Evolutionary conservation across 2,888 invertebrate species (phyloP).

Genomic region (Lasioglossum pauxillum): DNA sequence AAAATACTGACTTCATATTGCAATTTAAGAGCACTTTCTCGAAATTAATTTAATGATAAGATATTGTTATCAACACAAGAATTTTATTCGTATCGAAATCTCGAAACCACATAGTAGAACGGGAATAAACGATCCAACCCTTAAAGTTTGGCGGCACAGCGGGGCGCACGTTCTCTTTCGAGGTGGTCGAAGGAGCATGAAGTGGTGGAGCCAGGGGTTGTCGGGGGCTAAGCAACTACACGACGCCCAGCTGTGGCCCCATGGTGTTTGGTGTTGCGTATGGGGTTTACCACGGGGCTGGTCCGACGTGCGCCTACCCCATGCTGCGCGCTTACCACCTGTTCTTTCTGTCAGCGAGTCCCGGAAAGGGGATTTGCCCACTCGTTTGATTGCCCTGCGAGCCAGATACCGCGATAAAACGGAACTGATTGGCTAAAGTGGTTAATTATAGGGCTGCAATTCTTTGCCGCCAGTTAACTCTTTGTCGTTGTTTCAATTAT

Average conservation of each 20-base stretch:
- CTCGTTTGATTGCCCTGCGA: slow-evolving; percentile 72
- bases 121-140: slow-evolving; percentile 31
- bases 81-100: slow-evolving; percentile 13
- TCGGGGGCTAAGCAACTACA: slow-evolving; percentile 69
- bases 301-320: slow-evolving; percentile 80
- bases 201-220: slow-evolving; percentile 34
- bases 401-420: slow-evolving; percentile 66
- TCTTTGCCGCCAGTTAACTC: not conserved
- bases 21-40: not conserved
- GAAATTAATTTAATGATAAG: too few relatives aligned
- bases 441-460: not conserved
- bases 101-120: slow-evolving; percentile 36
- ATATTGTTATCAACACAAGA: too few relatives aligned
- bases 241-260: slow-evolving; percentile 81
- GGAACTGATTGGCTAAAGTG: slow-evolving; percentile 56
- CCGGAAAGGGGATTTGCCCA: slow-evolving; percentile 58
- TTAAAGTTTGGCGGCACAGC: slow-evolving; percentile 43
- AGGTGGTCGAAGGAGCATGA: slow-evolving; percentile 57
- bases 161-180: slow-evolving; percentile 71
- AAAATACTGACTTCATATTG: too few relatives aligned
- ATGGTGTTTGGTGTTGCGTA: slow-evolving; percentile 65
- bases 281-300: slow-evolving; percentile 76
- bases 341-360: slow-evolving; percentile 67
- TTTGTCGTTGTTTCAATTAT: not conserved
- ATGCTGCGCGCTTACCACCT: slow-evolving; percentile 81